Evolutionary conservation across 2,888 invertebrate genomes (phyloP), one percentile per base, ranked within the genome.

Genomic region (Chesias legatella): DNA sequence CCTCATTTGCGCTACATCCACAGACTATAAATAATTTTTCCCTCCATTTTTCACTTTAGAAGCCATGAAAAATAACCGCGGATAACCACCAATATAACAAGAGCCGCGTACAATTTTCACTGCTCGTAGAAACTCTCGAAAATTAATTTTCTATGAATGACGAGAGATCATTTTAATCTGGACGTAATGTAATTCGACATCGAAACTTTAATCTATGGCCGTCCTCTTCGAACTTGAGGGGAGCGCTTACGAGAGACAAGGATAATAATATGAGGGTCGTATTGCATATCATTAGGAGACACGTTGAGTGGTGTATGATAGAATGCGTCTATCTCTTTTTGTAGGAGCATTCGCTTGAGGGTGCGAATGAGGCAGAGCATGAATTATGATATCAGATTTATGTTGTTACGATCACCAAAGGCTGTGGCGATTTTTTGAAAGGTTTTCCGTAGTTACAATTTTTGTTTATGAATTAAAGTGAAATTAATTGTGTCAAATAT

Each of bases 271-370:
- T 48, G 43, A 46, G 64, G 57, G 56, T 62, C 58, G 53, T 45
- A 51, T 66, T 66, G 65, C 65, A 63, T 66, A 63, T 66, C 61
- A 63, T 63, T 66, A 66, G 43, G 48, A 55, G 49, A 25, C 43
- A 25, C 27, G 45, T 28, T 41, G 35, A 43, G 59, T 46, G 32
- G 53, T 40, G 48, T 33, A 34, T 8, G 48, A 45, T 36, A 43
- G 36, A 40, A 33, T 46, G 23, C 30, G 34, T 41, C 40, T 28
- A 46, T 60, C 62, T 52, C 56, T 48, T 37, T 60, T 45, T 9
- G 30, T 32, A 33, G 33, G 34, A 11, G n/a, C 21, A 4, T 6
- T 13, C 9, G 6, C 8, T 9, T 1, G 8, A 7, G 8, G 17
- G 57, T 30, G 33, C 6, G 60, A 73, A 27, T 48, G 59, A 52